Evolutionary conservation across 1,140 invertebrate species (phyloP).

Genomic region (Panulirus ornatus): DNA sequence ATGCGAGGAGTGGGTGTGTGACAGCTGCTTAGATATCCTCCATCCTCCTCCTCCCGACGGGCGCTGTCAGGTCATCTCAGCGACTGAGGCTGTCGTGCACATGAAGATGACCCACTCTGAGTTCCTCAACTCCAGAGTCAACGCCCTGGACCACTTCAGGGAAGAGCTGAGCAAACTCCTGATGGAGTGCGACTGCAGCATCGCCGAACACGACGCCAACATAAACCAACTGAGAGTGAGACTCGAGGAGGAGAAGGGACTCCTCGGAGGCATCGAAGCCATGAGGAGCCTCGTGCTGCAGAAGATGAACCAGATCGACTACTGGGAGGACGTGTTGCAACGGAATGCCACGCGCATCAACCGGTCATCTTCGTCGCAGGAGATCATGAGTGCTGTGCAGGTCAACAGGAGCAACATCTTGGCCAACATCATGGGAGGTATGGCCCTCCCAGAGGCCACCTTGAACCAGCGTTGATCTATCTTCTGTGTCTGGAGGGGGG

Average conservation of each 20-base stretch:
- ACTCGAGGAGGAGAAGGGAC: slow-evolving; percentile 9
- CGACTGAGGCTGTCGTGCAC: slow-evolving; percentile 19
- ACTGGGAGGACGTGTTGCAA: slow-evolving; percentile 44
- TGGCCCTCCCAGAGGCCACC: not conserved
- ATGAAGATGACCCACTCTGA: slow-evolving; percentile 32
- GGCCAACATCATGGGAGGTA: slow-evolving; percentile 7
- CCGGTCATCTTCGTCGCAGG: slow-evolving; percentile 7
- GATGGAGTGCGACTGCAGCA: slow-evolving; percentile 33
- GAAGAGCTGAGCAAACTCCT: slow-evolving; percentile 33
- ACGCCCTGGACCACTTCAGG: slow-evolving; percentile 45
- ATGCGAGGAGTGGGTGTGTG: slow-evolving; percentile 52
- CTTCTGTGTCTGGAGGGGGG: too few species aligned
- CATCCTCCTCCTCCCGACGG: slow-evolving; percentile 8
- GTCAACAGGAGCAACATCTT: slow-evolving; percentile 14
- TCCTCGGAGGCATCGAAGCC: slow-evolving; percentile 15
- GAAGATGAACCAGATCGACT: slow-evolving; percentile 48
- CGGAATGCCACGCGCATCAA: slow-evolving; percentile 19
- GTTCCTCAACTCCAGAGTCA: slow-evolving; percentile 22
- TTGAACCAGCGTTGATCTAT: too few species aligned
- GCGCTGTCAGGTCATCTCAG: slow-evolving; percentile 21
- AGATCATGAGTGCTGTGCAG: slow-evolving; percentile 31
- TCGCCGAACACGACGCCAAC: slow-evolving; percentile 41
- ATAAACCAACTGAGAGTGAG: not conserved
- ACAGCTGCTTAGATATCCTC: not conserved
- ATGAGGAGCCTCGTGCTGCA: slow-evolving; percentile 43